These are phyloP conservation scores for Picus viridis DNA, from an alignment of 2,797 vertebrate species.

Conservation along the genomic window DNA sequence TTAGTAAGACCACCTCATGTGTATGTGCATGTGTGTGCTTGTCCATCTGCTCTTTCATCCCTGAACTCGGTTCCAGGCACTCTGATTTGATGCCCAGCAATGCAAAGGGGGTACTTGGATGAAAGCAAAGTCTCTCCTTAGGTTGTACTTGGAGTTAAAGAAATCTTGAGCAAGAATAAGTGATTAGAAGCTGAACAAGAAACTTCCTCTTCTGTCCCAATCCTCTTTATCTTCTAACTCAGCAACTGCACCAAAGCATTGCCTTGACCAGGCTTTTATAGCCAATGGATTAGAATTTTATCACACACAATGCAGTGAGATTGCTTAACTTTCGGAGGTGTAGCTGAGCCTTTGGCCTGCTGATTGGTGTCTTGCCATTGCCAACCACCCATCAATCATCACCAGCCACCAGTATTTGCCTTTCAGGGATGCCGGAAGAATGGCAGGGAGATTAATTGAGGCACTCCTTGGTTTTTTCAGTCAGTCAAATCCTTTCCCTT, in stretches of 20 bases:
- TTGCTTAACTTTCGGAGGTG: background rate
- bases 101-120: fast-evolving
- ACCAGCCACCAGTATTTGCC: conserved; percentile 16
- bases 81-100: background rate
- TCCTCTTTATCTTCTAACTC: background rate
- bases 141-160: background rate
- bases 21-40: too few species aligned
- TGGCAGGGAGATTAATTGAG: conserved; percentile 37
- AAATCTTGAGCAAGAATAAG: background rate
- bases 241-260: background rate
- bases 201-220: background rate
- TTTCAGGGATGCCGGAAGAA: conserved; percentile 28
- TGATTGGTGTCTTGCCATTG: background rate
- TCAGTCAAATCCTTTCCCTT: conserved; percentile 52
- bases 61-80: background rate
- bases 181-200: background rate
- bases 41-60: background rate
- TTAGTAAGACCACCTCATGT: fast-evolving
- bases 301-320: background rate
- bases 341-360: background rate
- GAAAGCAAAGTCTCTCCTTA: background rate
- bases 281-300: background rate
- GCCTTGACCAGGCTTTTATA: background rate
- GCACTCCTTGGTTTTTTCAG: conserved; percentile 44
- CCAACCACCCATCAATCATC: background rate